These are phyloP conservation scores for Pimephales promelas DNA, from an alignment of 2,113 vertebrate genomes.

Conservation along the genomic window DNA sequence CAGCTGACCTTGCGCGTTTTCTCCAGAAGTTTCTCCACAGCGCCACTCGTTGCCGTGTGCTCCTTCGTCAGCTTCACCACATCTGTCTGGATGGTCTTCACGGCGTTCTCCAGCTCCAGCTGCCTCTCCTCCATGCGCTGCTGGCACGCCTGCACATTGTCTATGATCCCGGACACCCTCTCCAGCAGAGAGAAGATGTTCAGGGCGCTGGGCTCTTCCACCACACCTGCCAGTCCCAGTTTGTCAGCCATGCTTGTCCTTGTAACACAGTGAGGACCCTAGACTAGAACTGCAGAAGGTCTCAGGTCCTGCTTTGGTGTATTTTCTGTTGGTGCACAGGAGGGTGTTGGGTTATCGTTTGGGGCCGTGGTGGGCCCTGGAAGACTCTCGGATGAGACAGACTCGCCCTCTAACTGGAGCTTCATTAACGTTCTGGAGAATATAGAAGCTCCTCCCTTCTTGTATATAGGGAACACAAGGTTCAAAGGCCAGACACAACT, in stretches of 20 bases:
- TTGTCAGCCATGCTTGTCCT: conserved; percentile 74
- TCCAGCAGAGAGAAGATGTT: conserved; percentile 89
- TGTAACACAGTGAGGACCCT: conserved; percentile 39
- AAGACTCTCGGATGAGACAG: conserved; percentile 36
- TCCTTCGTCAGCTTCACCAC: conserved; percentile 87
- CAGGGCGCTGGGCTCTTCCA: conserved; percentile 81
- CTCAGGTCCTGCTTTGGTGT: conserved; percentile 22
- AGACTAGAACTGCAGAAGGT: neutral
- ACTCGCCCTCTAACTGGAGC: conserved; percentile 61
- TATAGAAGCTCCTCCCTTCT: conserved; percentile 70
- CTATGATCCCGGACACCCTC: conserved; percentile 91
- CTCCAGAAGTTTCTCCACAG: conserved; percentile 87
- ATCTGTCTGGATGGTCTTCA: conserved; percentile 91
- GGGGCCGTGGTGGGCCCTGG: conserved; percentile 24
- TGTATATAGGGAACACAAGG: conserved; percentile 62
- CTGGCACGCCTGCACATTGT: conserved; percentile 90
- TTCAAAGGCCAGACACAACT: conserved; percentile 55
- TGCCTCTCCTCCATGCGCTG: conserved; percentile 93
- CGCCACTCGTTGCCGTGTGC: conserved; percentile 82
- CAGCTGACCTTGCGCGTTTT: conserved; percentile 93
- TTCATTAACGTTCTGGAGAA: conserved; percentile 64
- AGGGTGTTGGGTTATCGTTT: conserved; percentile 26
- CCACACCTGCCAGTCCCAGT: conserved; percentile 70
- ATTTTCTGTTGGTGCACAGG: conserved; percentile 2
- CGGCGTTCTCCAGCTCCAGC: conserved; percentile 84